Base-by-base conservation (phyloP, 2,113 vertebrate species). In the Empidonax alnorum region DNA sequence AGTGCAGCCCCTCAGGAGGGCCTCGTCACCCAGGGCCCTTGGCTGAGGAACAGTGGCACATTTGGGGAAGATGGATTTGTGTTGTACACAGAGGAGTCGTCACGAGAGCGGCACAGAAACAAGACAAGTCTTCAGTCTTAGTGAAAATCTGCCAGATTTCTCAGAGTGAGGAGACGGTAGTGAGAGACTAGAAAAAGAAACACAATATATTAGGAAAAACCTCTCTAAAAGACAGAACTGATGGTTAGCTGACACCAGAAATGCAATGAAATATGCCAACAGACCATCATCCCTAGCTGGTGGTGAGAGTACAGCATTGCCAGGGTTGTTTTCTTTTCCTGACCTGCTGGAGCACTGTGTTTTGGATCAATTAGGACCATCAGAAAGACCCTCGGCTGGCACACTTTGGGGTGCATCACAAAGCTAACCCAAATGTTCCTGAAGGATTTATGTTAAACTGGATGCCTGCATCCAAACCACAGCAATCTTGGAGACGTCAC, bases 101-200 rank as follows among this genome's bases (percentile, higher is more conserved):
- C 42, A 14, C 4, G 25, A 88, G 72, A 95, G 44, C 65, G n/a
- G 44, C 49, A 78, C 37, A 62, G 68, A 91, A 87, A 1, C 28
- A 76, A 74, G 56, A 49, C 7, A 81, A 81, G 72, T 23, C 37
- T 83, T 67, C 47, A n/a, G 27, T 49, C n/a, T 71, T 31, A 21
- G 69, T 44, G 35, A 86, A 84, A 73, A 80, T 53, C 50, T 68
- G 61, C 15, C 20, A 30, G 2, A 56, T 72, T 92, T 90, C 44
- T 76, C 18, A 18, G 28, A 81, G 30, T 61, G 82, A 76, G 35
- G 28, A 65, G 12, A 33, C 8, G 53, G 37, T n/a, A 88, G 85
- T 27, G 41, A 76, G 59, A 63, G 62, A 52, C 50, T n/a, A 66
- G 55, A 46, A 77, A 68, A 95, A 67, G 47, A 91, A 93, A 59